Conservation (phyloP, 2,797 vertebrate genomes). For the Sorex maritimensis region DNA sequence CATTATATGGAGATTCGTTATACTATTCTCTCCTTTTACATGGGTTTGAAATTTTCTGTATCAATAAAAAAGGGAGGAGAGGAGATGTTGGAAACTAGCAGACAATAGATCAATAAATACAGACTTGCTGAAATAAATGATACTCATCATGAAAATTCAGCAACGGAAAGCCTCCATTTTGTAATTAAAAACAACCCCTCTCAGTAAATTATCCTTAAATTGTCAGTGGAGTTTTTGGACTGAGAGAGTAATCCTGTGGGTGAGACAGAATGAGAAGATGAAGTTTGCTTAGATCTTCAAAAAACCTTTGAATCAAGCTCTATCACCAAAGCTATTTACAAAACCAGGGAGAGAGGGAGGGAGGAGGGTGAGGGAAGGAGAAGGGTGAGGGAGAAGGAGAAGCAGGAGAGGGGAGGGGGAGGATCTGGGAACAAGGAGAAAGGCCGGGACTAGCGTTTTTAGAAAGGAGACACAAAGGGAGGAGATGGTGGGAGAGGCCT, state of each 20-base stretch:
- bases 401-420: rapidly evolving
- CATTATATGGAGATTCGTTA: background rate
- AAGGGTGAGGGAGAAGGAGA: background rate
- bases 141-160: constrained; percentile 59
- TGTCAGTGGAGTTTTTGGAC: constrained; percentile 44
- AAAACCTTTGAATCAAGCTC: constrained; percentile 67
- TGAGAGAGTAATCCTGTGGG: constrained; percentile 55
- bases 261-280: constrained; percentile 50
- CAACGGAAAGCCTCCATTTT: constrained; percentile 71
- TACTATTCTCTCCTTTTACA: background rate
- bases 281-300: constrained; percentile 72
- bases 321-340: constrained; percentile 57
- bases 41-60: constrained; percentile 58
- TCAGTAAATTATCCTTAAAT: constrained; percentile 70
- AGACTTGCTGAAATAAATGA: constrained; percentile 64
- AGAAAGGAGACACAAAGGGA: background rate
- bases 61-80: constrained; percentile 38
- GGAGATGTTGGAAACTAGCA: constrained; percentile 38
- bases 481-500: background rate
- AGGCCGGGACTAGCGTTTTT: background rate
- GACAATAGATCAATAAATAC: constrained; percentile 53
- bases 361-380: background rate
- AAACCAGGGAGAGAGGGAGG: background rate
- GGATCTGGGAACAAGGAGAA: no score
- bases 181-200: constrained; percentile 63